Conservation (phyloP, 1,140 invertebrate species). For the Drosophila virilis region DNA sequence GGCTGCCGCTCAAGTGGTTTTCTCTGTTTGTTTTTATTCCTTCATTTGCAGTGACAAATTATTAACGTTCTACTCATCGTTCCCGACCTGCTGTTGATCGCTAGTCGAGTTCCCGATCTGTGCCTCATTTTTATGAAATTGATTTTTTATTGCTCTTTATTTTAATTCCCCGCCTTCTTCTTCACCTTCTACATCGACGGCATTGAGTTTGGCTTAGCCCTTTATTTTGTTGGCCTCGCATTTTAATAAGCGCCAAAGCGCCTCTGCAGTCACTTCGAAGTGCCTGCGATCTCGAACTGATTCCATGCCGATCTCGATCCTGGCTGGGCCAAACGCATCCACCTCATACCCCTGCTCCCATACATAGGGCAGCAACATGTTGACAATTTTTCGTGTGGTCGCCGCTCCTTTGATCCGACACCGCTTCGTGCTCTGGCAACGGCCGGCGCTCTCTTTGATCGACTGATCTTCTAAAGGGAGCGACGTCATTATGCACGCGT, state of each 20-base stretch:
- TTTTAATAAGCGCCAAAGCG: conserved; percentile 77
- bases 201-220: conserved; percentile 11
- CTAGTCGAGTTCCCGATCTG: conserved; percentile 18
- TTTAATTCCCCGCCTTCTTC: conserved; percentile 61
- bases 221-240: conserved; percentile 43
- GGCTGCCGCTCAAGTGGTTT: conserved; percentile 69
- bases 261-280: conserved; percentile 50
- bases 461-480: conserved; percentile 79
- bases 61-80: conserved; percentile 75
- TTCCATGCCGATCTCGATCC: conserved; percentile 20
- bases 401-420: conserved; percentile 67
- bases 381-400: conserved; percentile 81
- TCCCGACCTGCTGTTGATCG: conserved; percentile 15
- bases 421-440: conserved; percentile 32
- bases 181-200: neutral
- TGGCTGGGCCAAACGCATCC: conserved; percentile 19
- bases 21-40: conserved; percentile 82
- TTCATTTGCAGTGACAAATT: conserved; percentile 81
- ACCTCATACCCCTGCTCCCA: conserved; percentile 19
- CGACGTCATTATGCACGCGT: conserved; percentile 80
- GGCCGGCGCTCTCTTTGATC: conserved; percentile 75
- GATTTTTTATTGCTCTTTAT: conserved; percentile 80
- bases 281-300: conserved; percentile 12
- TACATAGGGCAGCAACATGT: conserved; percentile 54
- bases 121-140: conserved; percentile 69